A percentile compares a stretch with the other conserved stretches of the same genome.
These are phyloP conservation scores for Symphodus melops DNA, from an alignment of 2,113 vertebrate species.

Conservation along the genomic window DNA sequence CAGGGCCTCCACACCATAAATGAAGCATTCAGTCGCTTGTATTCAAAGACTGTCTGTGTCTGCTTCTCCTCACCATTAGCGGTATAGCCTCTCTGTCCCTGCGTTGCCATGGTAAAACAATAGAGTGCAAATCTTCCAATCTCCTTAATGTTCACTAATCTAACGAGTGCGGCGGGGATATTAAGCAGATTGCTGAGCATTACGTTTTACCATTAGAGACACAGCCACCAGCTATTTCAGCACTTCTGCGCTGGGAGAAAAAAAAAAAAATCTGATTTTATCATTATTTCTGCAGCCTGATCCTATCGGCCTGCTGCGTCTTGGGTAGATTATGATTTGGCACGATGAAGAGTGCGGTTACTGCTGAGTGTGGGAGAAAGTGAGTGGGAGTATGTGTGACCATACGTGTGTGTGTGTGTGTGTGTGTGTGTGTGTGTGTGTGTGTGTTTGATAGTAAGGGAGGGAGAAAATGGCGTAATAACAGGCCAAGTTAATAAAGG, in stretches of 20 bases:
- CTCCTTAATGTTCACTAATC: slow-evolving; percentile 77
- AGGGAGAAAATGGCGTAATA: slow-evolving; percentile 62
- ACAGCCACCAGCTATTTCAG: slow-evolving; percentile 66
- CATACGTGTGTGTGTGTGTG: slow-evolving; percentile 20
- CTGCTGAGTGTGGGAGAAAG: slow-evolving; percentile 72
- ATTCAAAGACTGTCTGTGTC: not conserved
- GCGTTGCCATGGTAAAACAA: slow-evolving; percentile 66
- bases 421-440: slow-evolving; percentile 20
- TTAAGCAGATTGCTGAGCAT: slow-evolving; percentile 75
- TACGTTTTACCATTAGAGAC: slow-evolving; percentile 68
- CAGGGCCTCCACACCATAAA: not conserved
- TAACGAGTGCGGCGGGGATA: slow-evolving; percentile 71
- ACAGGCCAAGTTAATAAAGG: slow-evolving; percentile 81
- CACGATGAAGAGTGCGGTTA: slow-evolving; percentile 62
- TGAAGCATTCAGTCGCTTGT: not conserved
- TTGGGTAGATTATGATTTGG: slow-evolving; percentile 77
- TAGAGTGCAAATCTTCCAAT: slow-evolving; percentile 68
- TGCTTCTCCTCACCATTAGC: slow-evolving; percentile 31
- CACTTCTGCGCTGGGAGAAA: slow-evolving; percentile 60
- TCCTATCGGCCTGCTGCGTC: slow-evolving; percentile 68
- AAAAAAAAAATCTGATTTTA: slow-evolving; percentile 55
- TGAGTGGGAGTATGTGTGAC: slow-evolving; percentile 67
- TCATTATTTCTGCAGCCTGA: slow-evolving; percentile 66
- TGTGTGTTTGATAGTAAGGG: slow-evolving; percentile 27
- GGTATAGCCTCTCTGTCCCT: slow-evolving; percentile 19